Evolutionary conservation across 2,888 invertebrate species (phyloP).

Genomic region (Dioctria rufipes): DNA sequence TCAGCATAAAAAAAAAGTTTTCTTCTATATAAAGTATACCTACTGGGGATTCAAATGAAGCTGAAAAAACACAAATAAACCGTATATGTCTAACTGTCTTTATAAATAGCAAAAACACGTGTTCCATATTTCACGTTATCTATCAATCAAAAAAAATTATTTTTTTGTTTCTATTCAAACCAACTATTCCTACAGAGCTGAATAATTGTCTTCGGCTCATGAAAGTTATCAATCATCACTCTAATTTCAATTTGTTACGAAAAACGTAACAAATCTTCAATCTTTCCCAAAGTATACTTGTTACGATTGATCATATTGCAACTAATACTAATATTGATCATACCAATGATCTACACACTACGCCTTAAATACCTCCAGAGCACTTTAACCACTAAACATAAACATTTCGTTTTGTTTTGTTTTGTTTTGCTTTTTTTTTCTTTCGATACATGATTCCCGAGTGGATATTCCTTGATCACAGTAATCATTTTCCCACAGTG

Average conservation of each 20-base stretch:
- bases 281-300: slow-evolving; percentile 3
- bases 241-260: slow-evolving; percentile 21
- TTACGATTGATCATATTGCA: slow-evolving; percentile 34
- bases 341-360: neutral
- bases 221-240: slow-evolving; percentile 51
- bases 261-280: neutral
- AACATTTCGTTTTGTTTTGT: too few relatives aligned
- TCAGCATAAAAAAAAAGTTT: too few relatives aligned
- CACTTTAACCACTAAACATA: neutral
- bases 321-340: slow-evolving; percentile 41
- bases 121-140: too few relatives aligned
- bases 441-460: neutral
- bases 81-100: too few relatives aligned
- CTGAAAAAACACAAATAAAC: too few relatives aligned
- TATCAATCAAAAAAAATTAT: too few relatives aligned
- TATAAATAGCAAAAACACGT: too few relatives aligned
- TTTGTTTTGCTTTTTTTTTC: neutral
- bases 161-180: too few relatives aligned
- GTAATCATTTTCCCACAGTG: slow-evolving; percentile 40
- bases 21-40: too few relatives aligned
- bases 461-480: slow-evolving; percentile 1
- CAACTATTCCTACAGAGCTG: too few relatives aligned
- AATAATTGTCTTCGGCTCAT: neutral
- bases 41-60: too few relatives aligned
- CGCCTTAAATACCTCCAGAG: neutral